Conservation (phyloP, 2,888 invertebrate genomes). For the Alloplasta piceator region DNA sequence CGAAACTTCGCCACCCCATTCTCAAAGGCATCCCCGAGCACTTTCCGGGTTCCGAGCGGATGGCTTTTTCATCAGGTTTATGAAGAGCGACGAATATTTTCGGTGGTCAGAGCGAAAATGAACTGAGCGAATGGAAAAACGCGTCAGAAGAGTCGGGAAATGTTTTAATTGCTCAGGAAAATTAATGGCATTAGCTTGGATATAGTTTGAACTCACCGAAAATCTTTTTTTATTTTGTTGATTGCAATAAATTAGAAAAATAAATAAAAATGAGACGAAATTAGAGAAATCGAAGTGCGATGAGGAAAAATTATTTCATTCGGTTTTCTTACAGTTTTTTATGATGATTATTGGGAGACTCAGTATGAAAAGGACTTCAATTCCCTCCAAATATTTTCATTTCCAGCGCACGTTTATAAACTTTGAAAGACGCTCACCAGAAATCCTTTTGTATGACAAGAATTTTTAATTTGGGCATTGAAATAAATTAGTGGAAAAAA, state of each 20-base stretch:
- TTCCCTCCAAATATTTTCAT: background rate
- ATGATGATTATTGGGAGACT: background rate
- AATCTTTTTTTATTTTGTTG: too few species aligned
- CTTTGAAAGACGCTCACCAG: too few species aligned
- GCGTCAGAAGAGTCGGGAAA: background rate
- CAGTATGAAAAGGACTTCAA: too few species aligned
- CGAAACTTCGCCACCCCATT: background rate
- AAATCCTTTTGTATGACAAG: background rate
- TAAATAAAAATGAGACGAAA: too few species aligned
- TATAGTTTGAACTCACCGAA: too few species aligned
- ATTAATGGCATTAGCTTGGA: too few species aligned
- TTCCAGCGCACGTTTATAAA: background rate
- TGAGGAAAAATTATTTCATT: too few species aligned
- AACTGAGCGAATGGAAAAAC: background rate
- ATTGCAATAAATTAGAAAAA: too few species aligned
- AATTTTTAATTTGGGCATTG: background rate
- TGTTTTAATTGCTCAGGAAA: background rate
- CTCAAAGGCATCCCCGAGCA: background rate
- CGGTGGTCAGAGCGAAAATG: too few species aligned
- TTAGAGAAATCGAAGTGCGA: too few species aligned
- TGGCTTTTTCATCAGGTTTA: background rate
- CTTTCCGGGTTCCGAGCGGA: background rate
- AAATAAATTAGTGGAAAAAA: too few species aligned
- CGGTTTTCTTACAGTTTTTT: too few species aligned
- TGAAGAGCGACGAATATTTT: background rate